These are phyloP conservation scores for Tetrax tetrax DNA, from an alignment of 2,113 vertebrate species.

Conservation along the genomic window DNA sequence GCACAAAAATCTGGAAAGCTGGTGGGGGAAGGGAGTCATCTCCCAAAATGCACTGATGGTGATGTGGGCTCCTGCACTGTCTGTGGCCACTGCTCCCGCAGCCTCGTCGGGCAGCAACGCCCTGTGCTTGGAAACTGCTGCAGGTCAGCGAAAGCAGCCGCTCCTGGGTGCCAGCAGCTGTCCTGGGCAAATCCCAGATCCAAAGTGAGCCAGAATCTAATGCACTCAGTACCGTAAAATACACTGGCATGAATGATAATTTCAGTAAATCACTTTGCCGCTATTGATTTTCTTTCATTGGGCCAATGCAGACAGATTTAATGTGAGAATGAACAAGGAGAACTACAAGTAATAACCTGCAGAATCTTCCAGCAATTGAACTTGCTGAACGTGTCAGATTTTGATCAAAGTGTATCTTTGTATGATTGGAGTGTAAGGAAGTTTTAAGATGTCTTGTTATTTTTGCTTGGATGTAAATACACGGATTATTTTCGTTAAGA, in stretches of 20 bases:
- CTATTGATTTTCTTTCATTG: not conserved
- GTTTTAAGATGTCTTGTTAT: not conserved
- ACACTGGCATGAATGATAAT: not conserved
- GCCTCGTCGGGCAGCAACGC: fast-evolving
- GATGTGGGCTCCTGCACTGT: fast-evolving
- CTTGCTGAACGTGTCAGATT: not conserved
- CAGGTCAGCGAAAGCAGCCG: not conserved
- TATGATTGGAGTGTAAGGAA: not conserved
- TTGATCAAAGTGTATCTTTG: not conserved
- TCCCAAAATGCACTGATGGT: not conserved
- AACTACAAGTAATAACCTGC: not conserved
- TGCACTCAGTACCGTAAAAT: not conserved
- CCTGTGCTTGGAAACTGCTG: not conserved
- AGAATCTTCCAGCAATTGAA: not conserved
- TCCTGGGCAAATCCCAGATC: not conserved
- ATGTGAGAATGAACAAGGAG: not conserved
- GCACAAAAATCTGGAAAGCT: not conserved
- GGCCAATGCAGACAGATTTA: not conserved
- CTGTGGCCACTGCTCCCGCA: fast-evolving
- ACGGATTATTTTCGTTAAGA: not conserved
- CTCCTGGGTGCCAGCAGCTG: not conserved
- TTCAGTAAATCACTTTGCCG: not conserved
- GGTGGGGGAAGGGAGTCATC: not conserved
- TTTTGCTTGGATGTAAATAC: conserved; percentile 11
- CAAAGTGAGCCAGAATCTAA: not conserved